A percentile compares a stretch with the other conserved stretches of the same genome.
phyloP scores from a whole-genome alignment of 2,797 vertebrate species.

The Echiichthys vipera region DNA sequence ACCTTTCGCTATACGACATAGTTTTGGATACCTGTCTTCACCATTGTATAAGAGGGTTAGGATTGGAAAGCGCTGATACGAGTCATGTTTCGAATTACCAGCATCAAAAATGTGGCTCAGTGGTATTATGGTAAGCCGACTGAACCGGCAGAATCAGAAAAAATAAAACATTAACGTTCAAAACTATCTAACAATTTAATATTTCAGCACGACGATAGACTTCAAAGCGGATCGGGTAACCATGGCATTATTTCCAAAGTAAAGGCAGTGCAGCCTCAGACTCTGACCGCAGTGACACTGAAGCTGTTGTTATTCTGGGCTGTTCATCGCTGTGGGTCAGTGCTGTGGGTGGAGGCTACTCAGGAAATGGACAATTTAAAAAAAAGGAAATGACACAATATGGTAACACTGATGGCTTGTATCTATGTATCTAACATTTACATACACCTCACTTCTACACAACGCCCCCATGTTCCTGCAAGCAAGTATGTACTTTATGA shows the following conservation, averaged over 20 bases:
- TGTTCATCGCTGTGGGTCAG: background rate
- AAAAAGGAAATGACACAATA: background rate
- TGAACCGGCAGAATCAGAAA: background rate
- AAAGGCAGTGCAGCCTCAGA: background rate
- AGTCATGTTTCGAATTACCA: background rate
- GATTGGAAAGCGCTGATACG: background rate
- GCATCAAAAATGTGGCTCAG: background rate
- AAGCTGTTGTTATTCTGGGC: accelerated
- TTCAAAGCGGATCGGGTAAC: background rate
- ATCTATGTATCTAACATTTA: background rate
- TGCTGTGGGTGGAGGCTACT: accelerated
- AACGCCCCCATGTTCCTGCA: background rate
- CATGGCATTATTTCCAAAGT: background rate
- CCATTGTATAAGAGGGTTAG: background rate
- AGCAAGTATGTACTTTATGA: background rate
- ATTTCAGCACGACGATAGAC: background rate
- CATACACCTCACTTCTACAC: background rate
- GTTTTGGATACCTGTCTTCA: background rate
- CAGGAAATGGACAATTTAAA: conserved; percentile 12
- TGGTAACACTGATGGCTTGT: background rate
- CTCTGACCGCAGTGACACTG: background rate
- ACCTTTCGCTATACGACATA: background rate
- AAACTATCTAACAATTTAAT: background rate
- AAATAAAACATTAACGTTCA: background rate
- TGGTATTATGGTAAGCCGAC: background rate